Evolutionary conservation across 2,113 vertebrate genomes (phyloP), one percentile per base, ranked within the genome.

Genomic region (Boleophthalmus pectinirostris): DNA sequence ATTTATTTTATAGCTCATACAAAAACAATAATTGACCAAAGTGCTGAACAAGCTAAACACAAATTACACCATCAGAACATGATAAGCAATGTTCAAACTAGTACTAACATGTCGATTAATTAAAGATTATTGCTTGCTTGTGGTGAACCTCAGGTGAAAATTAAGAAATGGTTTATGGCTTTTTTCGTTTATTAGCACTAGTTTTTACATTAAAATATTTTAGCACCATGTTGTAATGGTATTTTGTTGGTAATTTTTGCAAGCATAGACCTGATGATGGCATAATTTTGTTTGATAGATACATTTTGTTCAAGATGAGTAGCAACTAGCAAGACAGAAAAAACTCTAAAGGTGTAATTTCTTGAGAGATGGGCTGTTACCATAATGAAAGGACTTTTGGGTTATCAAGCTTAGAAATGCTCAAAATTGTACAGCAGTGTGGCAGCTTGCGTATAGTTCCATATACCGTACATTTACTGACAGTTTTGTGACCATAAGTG

Each of bases 401-500:
- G 56, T 4, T 25, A 25, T 58, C 2, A 9, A 23, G 23, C 23
- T 5, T 24, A 24, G 12, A 57, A 29, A 61, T 58, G 21, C 15
- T 33, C 14, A 29, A 10, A 61, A 61, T 29, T 61, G 58, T 61
- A 18, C 25, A 61, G 4, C 20, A 9, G 13, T 29, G 57, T 60
- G 57, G 57, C 25, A 16, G n/a, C n/a, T 60, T 1, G 12, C 7
- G 9, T 18, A 61, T 12, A 29, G 49, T 9, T 7, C 24, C 25
- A 33, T 61, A 20, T 38, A 13, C 18, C 33, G n/a, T 21, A 13
- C 29, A 66, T 70, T 66, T 76, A 43, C 14, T 64, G 84, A 80
- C 77, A 78, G 75, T 76, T 12, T 23, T 84, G 75, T 81, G 86
- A 88, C 78, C 69, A 75, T 79, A 82, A 67, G 78, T 84, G 56